Base-by-base conservation (phyloP, 2,888 invertebrate species). In the Drosophila demipolita region DNA sequence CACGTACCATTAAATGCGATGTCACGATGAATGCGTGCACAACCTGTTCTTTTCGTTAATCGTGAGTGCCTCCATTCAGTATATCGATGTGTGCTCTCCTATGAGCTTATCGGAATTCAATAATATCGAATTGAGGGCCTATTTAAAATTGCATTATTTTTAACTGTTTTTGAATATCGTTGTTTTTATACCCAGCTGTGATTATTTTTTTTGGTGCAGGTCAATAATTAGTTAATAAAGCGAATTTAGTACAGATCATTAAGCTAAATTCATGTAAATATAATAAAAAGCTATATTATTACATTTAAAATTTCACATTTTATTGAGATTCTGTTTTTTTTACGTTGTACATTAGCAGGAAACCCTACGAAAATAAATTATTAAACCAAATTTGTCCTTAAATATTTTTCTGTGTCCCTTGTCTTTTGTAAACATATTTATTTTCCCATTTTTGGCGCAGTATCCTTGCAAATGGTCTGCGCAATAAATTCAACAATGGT, bases 401-500 rank as follows among this genome's bases (percentile, higher is more conserved):
- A 45, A 15, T 23, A 23, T 23, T 15, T 23, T 15, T 7, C 0
- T 52, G 12, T 12, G n/a, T n/a, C 20, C 15, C 4, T 33, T 11
- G 29, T 52, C 32, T 2, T 3, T 29, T 8, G 29, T 33, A 20
- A 55, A n/a, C 26, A 26, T 49, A 9, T 29, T 33, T 82, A 87
- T 48, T 89, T 87, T 36, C 78, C 78, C 83, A 91, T 78, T 72
- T 92, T 91, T 0, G 93, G 91, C 4, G 91, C 91, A 1, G 91
- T 89, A 26, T 93, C 92, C 65, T 90, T 90, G 77, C 93, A 93
- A 62, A 93, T 87, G 0, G 95, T 92, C 84, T 95, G 95, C 38
- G 95, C 94, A 61, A 96, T 92, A 79, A 96, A 95, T 89, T 96
- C 96, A 7, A 96, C 95, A n/a, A 97, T 87, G 0, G 96, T 96